phyloP scores from a whole-genome alignment of 2,888 invertebrate species.

The Agapetus fuscipes region DNA sequence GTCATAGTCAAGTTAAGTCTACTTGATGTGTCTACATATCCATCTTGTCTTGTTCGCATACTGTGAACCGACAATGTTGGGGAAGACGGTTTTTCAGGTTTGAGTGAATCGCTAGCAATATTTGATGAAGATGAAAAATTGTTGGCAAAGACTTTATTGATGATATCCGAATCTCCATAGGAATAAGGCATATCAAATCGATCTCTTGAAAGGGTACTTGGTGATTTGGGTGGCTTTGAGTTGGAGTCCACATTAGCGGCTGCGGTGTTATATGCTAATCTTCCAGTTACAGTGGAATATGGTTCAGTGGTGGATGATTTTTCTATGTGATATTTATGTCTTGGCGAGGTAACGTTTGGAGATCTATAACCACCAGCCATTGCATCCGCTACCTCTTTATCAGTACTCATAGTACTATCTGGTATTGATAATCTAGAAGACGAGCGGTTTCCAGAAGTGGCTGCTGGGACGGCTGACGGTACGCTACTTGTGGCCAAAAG shows the following conservation, averaged over 20 bases:
- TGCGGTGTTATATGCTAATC: conserved; percentile 56
- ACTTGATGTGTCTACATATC: conserved; percentile 43
- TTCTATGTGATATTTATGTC: conserved; percentile 47
- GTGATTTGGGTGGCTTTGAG: conserved; percentile 41
- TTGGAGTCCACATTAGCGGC: conserved; percentile 53
- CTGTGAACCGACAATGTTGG: conserved; percentile 55
- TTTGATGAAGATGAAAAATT: conserved; percentile 38
- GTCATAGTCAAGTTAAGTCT: conserved; percentile 41
- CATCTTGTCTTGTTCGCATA: conserved; percentile 54
- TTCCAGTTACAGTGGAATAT: conserved; percentile 54
- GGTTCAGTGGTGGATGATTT: conserved; percentile 48
- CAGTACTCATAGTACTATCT: conserved; percentile 50
- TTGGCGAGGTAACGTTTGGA: conserved; percentile 40
- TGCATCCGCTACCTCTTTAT: conserved; percentile 55
- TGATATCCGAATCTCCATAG: conserved; percentile 28
- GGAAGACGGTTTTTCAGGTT: conserved; percentile 46
- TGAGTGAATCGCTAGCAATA: conserved; percentile 38
- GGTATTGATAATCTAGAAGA: conserved; percentile 53
- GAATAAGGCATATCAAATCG: conserved; percentile 49
- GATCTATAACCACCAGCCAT: conserved; percentile 40
- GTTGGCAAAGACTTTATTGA: conserved; percentile 22
- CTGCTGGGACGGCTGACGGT: conserved; percentile 27
- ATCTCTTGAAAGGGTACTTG: conserved; percentile 46
- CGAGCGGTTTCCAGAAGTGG: conserved; percentile 42
- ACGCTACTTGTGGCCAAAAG: conserved; percentile 33